phyloP scores from a whole-genome alignment of 2,888 invertebrate species.

The Gandaritis pyraliata region DNA sequence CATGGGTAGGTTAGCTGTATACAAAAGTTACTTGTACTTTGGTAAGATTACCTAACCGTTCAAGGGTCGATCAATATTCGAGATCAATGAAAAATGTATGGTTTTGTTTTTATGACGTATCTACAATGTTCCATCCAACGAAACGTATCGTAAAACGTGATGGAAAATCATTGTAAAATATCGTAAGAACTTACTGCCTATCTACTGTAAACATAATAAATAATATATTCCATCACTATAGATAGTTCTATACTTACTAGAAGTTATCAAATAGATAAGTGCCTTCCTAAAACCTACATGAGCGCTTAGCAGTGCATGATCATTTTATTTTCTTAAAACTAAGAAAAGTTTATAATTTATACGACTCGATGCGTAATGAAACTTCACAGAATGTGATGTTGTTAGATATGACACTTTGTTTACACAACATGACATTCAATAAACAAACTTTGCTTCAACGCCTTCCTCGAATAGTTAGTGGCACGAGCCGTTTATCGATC shows the following conservation, averaged over 20 bases:
- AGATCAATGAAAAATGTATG: constrained; percentile 24
- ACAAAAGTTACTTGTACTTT: too few species aligned
- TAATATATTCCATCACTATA: too few species aligned
- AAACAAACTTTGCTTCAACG: constrained; percentile 59
- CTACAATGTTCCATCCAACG: too few species aligned
- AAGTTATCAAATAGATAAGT: not conserved
- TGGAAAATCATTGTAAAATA: not conserved
- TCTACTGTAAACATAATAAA: not conserved
- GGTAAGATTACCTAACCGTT: too few species aligned
- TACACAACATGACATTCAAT: constrained; percentile 49
- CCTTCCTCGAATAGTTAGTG: constrained; percentile 55
- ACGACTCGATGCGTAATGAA: constrained; percentile 35
- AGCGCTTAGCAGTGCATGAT: too few species aligned
- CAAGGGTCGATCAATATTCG: constrained; percentile 5
- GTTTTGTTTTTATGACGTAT: constrained; percentile 17
- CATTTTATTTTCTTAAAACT: too few species aligned
- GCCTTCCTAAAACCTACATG: too few species aligned
- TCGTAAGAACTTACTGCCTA: not conserved
- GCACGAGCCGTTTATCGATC: constrained; percentile 43
- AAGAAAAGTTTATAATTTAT: too few species aligned
- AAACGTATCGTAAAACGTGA: constrained; percentile 16
- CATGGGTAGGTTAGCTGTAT: too few species aligned
- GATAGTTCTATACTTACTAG: too few species aligned
- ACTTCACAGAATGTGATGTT: constrained; percentile 51
- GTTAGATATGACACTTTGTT: constrained; percentile 56